Conservation (phyloP, 2,113 vertebrate species). For the Chinchilla lanigera region DNA sequence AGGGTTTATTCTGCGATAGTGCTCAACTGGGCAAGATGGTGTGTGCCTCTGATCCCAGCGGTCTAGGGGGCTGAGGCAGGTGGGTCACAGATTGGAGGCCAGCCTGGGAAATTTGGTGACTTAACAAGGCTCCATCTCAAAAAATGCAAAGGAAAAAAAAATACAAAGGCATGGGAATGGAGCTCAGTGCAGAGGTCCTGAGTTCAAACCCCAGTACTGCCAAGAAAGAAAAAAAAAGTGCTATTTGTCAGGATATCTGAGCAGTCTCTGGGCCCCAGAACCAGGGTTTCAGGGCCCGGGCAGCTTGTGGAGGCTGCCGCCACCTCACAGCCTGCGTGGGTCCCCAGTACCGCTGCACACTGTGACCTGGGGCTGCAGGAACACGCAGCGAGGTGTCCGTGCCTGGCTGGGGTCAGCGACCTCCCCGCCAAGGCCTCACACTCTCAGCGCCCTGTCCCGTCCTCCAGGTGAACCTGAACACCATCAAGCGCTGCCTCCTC, state of each 20-base stretch:
- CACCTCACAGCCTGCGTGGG: background rate
- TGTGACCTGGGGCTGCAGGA: background rate
- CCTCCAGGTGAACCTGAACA: constrained; percentile 92
- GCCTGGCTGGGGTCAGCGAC: background rate
- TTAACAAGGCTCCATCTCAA: background rate
- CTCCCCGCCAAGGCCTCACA: background rate
- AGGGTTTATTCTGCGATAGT: background rate
- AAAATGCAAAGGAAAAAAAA: background rate
- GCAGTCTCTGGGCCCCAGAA: background rate
- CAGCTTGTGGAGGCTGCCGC: background rate
- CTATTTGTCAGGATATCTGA: background rate
- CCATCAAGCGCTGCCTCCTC: constrained; percentile 93
- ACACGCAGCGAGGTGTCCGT: too few relatives aligned
- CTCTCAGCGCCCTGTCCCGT: rapidly evolving
- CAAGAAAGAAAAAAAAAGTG: background rate
- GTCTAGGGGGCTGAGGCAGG: background rate
- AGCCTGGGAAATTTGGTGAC: background rate
- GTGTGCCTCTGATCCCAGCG: background rate
- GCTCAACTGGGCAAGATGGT: background rate
- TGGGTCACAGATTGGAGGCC: background rate
- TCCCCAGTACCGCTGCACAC: background rate
- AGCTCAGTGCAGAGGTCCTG: background rate
- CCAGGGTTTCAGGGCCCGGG: background rate
- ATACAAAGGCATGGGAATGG: background rate
- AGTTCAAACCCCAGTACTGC: background rate